Conservation (phyloP, 2,113 vertebrate species). For the Grantiella picta region DNA sequence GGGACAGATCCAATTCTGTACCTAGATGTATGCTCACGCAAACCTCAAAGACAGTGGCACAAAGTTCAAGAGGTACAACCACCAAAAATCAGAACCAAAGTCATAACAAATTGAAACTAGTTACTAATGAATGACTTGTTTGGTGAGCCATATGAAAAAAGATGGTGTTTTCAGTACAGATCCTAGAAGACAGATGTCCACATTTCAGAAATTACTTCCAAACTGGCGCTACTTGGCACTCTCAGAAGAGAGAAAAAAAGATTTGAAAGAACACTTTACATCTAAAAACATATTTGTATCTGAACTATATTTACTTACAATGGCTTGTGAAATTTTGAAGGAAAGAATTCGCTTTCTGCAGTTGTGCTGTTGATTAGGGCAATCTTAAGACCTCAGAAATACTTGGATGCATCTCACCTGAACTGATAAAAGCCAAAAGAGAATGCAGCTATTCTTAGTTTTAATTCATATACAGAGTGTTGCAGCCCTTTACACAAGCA, state of each 20-base stretch:
- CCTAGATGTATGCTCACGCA: neutral
- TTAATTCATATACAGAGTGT: neutral
- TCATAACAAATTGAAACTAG: neutral
- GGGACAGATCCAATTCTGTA: neutral
- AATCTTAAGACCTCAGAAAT: neutral
- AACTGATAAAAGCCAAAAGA: neutral
- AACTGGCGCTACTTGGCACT: conserved; percentile 28
- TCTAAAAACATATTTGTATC: conserved; percentile 16
- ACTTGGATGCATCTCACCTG: neutral
- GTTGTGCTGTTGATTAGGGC: neutral
- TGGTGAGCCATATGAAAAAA: conserved; percentile 46
- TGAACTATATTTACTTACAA: conserved; percentile 28
- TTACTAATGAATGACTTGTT: conserved; percentile 48
- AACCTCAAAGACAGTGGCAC: neutral
- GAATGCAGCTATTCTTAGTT: neutral
- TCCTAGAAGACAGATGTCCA: conserved; percentile 55
- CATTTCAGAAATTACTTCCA: conserved; percentile 53
- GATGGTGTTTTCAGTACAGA: conserved; percentile 55
- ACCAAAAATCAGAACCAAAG: neutral
- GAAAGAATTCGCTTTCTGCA: neutral
- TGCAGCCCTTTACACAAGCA: neutral
- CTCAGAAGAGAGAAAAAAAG: neutral
- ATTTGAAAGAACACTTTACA: conserved; percentile 12
- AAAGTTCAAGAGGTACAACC: neutral
- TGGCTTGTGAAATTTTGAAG: neutral